Base-by-base conservation (phyloP, 2,797 vertebrate species). In the Rallus crepitans region DNA sequence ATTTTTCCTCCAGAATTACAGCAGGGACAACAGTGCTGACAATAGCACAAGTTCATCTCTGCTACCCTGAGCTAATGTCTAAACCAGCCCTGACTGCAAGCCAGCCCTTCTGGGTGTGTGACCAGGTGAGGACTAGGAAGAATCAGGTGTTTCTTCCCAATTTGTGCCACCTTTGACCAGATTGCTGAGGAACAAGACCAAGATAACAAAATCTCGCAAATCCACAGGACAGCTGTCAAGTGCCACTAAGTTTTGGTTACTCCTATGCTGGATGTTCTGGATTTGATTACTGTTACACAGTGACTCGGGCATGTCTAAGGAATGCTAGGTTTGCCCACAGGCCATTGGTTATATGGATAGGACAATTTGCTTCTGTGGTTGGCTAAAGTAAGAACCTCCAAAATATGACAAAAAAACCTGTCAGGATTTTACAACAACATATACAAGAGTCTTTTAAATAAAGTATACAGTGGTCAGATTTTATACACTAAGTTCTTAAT, bases 381-480 rank as follows among this genome's bases (percentile, higher is more conserved):
- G 63, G 19, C 56, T 59, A 81, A 59, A 89, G 37, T 75, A 70
- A 95, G 65, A 70, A 73, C 28, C 37, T 93, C 37, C 40, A 76
- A 77, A 90, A 83, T 31, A 42, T 27, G 45, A 87, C 96, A 96
- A 89, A 33, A 60, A 92, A 77, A 45, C 42, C 27, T 86, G 84
- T 71, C 3, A 47, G 66, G 68, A 87, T 76, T 87, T 95, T 92
- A 93, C 50, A 87, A 83, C 28, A 88, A 63, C 3, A 20, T 55
- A 80, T 37, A 64, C 37, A 60, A 82, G 27, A 91, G 20, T 64
- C 56, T 53, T 90, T 97, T 97, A 98, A 97, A 98, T 97, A 96
- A 92, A 94, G 90, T 48, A 48, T 14, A 85, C 37, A 47, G 12
- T 52, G 19, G 37, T 94, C 45, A 80, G 40, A 42, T 82, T 89